Evolutionary conservation across 2,113 vertebrate genomes (phyloP).

Genomic region (Alouatta palliata): DNA sequence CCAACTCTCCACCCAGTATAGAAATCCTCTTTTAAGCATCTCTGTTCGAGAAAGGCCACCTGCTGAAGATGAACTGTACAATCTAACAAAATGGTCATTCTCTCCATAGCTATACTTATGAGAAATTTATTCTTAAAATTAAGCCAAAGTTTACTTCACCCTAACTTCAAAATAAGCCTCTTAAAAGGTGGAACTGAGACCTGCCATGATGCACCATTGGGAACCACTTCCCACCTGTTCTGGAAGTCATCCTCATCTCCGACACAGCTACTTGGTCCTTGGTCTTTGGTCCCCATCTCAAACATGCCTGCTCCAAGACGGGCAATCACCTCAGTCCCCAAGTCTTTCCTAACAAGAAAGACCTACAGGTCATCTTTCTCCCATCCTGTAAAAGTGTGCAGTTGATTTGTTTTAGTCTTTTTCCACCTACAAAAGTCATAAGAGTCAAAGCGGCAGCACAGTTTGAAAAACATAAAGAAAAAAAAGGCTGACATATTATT

Average conservation of each 20-base stretch:
- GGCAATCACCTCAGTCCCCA: not conserved
- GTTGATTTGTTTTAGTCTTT: not conserved
- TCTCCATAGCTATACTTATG: not conserved
- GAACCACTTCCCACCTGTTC: not conserved
- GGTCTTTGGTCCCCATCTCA: fast-evolving
- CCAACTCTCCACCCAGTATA: not conserved
- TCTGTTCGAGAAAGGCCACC: not conserved
- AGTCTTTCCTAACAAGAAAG: not conserved
- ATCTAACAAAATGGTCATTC: not conserved
- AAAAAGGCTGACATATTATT: not conserved
- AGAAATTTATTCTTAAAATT: constrained; percentile 5
- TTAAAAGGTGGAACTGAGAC: not conserved
- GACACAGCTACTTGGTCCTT: no score
- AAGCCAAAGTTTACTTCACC: not conserved
- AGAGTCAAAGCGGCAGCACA: not conserved
- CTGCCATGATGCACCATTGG: no score
- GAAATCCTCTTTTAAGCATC: not conserved
- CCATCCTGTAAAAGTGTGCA: not conserved
- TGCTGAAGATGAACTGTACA: not conserved
- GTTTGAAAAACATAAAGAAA: not conserved
- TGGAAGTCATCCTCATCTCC: not conserved
- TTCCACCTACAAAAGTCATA: not conserved
- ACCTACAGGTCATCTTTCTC: not conserved
- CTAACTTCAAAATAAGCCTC: constrained; percentile 12
- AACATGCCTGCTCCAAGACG: not conserved